Percentiles rank a stretch among this genome's conserved stretches.
These are phyloP conservation scores for Leptinotarsa rubiginosa DNA, from an alignment of 2,888 invertebrate species.

Conservation along the genomic window DNA sequence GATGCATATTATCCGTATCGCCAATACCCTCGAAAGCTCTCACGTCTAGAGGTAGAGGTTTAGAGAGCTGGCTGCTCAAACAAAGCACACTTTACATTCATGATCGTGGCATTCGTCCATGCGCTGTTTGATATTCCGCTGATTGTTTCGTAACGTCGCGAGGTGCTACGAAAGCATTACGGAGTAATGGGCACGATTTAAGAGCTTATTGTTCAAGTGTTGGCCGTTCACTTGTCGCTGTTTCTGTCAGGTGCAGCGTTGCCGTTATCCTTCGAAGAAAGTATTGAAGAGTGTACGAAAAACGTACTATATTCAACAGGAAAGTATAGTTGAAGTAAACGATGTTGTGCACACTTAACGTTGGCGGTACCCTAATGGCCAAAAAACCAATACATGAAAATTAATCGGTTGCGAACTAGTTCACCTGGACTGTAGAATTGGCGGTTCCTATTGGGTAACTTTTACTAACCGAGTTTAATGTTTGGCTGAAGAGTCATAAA, in stretches of 20 bases:
- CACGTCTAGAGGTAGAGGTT: slow-evolving; percentile 30
- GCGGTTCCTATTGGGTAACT: too few relatives aligned
- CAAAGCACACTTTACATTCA: slow-evolving; percentile 52
- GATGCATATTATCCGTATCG: slow-evolving; percentile 19
- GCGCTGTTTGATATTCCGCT: slow-evolving; percentile 53
- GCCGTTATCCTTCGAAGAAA: too few relatives aligned
- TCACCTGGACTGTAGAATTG: too few relatives aligned
- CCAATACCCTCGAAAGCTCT: slow-evolving; percentile 37
- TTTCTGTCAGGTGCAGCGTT: slow-evolving; percentile 3
- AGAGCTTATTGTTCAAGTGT: slow-evolving; percentile 29
- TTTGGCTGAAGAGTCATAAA: too few relatives aligned
- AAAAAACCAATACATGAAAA: too few relatives aligned
- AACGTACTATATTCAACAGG: too few relatives aligned
- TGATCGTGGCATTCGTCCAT: slow-evolving; percentile 52
- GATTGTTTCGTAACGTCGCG: slow-evolving; percentile 54
- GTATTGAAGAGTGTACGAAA: too few relatives aligned
- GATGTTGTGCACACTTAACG: too few relatives aligned
- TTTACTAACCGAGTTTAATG: too few relatives aligned
- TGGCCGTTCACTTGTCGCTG: slow-evolving; percentile 13
- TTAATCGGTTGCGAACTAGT: too few relatives aligned
- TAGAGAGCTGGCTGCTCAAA: slow-evolving; percentile 39
- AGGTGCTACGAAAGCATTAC: slow-evolving; percentile 47
- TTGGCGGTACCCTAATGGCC: too few relatives aligned
- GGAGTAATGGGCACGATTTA: slow-evolving; percentile 51
- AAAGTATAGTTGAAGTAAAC: too few relatives aligned